Evolutionary conservation across 2,113 vertebrate species (phyloP).

Genomic region (Cricetomys ansorgei): DNA sequence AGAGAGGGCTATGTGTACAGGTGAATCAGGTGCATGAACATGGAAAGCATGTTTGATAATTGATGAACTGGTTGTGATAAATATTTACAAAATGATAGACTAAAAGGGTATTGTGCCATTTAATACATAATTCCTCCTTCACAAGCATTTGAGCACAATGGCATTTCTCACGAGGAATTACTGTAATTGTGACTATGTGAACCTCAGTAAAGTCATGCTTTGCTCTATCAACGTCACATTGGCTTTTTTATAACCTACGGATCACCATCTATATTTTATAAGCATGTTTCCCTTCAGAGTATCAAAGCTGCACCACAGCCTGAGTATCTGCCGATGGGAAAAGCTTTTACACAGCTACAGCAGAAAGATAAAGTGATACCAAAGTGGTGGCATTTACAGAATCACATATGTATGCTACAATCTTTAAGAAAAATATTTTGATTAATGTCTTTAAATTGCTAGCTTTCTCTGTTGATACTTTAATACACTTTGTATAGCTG

Average conservation of each 20-base stretch:
- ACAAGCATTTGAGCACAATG: background rate
- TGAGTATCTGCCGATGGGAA: background rate
- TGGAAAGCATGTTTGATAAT: background rate
- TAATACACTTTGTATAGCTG: background rate
- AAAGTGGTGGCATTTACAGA: background rate
- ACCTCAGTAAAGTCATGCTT: background rate
- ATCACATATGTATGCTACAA: background rate
- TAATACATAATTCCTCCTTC: slow-evolving; percentile 13
- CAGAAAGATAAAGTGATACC: background rate
- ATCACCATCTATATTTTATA: background rate
- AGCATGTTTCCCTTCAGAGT: background rate
- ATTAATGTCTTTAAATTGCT: background rate
- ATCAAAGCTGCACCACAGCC: background rate
- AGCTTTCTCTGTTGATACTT: background rate
- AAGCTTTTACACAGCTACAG: background rate
- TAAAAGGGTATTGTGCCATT: background rate
- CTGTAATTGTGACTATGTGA: background rate
- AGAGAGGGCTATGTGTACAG: background rate
- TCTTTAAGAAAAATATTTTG: background rate
- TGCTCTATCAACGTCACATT: background rate
- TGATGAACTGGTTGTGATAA: slow-evolving; percentile 21
- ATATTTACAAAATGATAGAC: slow-evolving; percentile 24
- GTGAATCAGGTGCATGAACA: background rate
- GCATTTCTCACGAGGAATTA: background rate
- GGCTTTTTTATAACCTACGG: background rate